These are phyloP conservation scores for Synergus gifuensis DNA, from an alignment of 2,888 invertebrate species.

Conservation along the genomic window DNA sequence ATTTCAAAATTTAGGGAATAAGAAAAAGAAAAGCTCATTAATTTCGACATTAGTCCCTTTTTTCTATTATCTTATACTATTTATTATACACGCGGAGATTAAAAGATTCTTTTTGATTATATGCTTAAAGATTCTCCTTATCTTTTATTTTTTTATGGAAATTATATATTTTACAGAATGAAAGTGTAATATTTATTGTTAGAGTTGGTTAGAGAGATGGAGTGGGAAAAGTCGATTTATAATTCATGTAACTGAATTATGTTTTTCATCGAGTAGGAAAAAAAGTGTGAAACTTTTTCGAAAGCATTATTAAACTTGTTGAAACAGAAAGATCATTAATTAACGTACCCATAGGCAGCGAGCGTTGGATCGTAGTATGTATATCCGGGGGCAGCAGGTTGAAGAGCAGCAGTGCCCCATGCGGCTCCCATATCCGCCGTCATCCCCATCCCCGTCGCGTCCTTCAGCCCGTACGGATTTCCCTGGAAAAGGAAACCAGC, in stretches of 20 bases:
- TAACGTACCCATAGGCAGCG: conserved; percentile 94
- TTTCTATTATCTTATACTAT: background rate
- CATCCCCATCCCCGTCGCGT: conserved; percentile 83
- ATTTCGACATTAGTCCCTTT: background rate
- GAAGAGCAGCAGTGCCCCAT: conserved; percentile 94
- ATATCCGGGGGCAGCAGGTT: conserved; percentile 91
- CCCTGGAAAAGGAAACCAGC: conserved; percentile 83
- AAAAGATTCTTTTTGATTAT: background rate
- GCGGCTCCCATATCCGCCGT: conserved; percentile 92
- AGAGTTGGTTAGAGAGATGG: background rate
- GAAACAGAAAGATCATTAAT: conserved; percentile 65
- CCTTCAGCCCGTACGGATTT: conserved; percentile 93
- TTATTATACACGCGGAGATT: background rate
- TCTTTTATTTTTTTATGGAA: no score
- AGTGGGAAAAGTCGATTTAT: conserved; percentile 5
- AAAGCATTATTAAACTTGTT: conserved; percentile 41
- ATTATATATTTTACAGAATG: background rate
- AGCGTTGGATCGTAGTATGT: conserved; percentile 96
- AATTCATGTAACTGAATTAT: background rate
- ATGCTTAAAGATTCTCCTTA: background rate
- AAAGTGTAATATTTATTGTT: background rate
- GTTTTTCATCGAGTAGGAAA: background rate
- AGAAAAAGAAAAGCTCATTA: background rate
- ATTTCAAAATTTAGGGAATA: background rate
- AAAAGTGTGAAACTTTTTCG: conserved; percentile 18